Percentiles rank a stretch among this genome's conserved stretches.
These are phyloP conservation scores for Ostrea denselamellosa DNA, from an alignment of 1,140 invertebrate species.

Conservation along the genomic window DNA sequence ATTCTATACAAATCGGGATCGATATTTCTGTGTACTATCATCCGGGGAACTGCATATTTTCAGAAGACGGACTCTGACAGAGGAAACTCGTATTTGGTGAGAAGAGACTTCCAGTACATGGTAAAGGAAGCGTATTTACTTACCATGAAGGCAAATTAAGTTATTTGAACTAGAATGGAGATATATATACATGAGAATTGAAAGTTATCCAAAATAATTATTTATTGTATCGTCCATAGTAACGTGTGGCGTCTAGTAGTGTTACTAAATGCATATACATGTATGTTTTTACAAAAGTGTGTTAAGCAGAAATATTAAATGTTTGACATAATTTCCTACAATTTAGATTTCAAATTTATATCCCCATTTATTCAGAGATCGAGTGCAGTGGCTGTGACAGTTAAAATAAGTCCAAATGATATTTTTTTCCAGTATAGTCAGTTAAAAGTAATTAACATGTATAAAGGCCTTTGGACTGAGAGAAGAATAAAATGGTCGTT, in stretches of 20 bases:
- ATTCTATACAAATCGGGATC: neutral
- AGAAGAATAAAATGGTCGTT: too few species aligned
- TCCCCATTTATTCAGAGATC: too few species aligned
- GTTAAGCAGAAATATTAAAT: too few species aligned
- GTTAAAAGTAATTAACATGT: too few species aligned
- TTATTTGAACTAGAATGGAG: neutral
- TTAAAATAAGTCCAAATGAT: too few species aligned
- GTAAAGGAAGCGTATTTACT: neutral
- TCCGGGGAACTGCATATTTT: constrained; percentile 30
- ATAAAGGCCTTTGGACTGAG: too few species aligned
- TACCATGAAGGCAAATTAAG: neutral
- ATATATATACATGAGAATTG: neutral
- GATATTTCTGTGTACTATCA: neutral
- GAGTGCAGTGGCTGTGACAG: too few species aligned
- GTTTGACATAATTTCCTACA: too few species aligned
- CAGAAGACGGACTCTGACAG: neutral
- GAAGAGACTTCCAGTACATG: neutral
- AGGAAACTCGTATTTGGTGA: neutral
- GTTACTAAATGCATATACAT: too few species aligned
- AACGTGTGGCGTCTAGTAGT: neutral
- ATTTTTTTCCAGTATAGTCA: too few species aligned
- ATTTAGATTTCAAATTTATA: too few species aligned
- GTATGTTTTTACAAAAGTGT: too few species aligned
- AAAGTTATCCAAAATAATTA: neutral
- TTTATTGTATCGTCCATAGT: neutral